Percentiles rank a stretch among this genome's conserved stretches.
Conservation (phyloP, 1,140 invertebrate species). For the Neotoxoptera formosana region DNA sequence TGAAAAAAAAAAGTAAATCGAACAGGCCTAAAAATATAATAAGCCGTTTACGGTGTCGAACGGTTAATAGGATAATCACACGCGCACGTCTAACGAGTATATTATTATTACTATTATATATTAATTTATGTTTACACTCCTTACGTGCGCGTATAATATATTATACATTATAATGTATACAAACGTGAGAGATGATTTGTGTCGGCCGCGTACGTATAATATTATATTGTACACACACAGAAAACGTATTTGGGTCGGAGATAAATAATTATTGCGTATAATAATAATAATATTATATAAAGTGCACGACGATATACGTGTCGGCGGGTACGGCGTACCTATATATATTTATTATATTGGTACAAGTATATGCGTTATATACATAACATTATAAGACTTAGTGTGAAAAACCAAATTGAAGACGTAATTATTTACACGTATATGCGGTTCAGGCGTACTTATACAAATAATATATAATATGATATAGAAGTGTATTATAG, state of each 20-base stretch:
- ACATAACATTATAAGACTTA: neutral
- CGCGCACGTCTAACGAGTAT: slow-evolving; percentile 20
- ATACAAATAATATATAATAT: too few relatives aligned
- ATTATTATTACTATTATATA: slow-evolving; percentile 7
- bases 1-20: neutral
- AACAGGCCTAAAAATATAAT: slow-evolving; percentile 28
- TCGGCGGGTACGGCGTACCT: too few relatives aligned
- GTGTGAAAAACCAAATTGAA: neutral
- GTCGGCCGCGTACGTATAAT: neutral
- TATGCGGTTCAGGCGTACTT: too few relatives aligned
- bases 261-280: slow-evolving; percentile 24
- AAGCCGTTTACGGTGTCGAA: slow-evolving; percentile 32
- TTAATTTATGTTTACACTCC: slow-evolving; percentile 23
- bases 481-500: neutral
- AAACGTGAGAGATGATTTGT: slow-evolving; percentile 11
- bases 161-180: neutral
- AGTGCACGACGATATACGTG: neutral
- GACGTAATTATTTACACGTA: neutral
- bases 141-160: neutral
- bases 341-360: neutral
- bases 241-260: neutral
- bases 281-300: slow-evolving; percentile 15
- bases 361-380: too few relatives aligned
- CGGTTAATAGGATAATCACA: slow-evolving; percentile 38
- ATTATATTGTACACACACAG: neutral